phyloP scores from a whole-genome alignment of 2,113 vertebrate genomes.

The Callipepla squamata region DNA sequence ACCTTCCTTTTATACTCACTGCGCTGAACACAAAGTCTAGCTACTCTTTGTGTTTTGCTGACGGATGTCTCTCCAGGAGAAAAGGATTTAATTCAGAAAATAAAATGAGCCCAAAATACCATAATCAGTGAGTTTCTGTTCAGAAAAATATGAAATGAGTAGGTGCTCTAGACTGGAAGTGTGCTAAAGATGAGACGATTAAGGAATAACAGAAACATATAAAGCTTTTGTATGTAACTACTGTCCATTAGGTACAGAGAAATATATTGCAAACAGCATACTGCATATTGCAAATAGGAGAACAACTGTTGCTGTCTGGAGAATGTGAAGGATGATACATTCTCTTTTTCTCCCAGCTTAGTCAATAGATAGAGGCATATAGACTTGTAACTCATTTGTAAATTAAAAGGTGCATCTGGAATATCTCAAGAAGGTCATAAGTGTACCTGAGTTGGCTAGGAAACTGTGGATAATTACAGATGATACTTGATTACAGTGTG shows the following conservation, averaged over 20 bases:
- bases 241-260: background rate
- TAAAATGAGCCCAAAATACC: constrained; percentile 17
- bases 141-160: background rate
- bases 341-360: background rate
- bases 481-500: background rate
- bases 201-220: background rate
- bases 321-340: fast-evolving
- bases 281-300: background rate
- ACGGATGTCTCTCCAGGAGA: background rate
- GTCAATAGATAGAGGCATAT: background rate
- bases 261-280: background rate
- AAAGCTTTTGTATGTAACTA: background rate
- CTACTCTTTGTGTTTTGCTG: background rate
- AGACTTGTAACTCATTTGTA: background rate
- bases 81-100: constrained; percentile 5
- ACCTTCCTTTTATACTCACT: background rate
- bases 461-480: background rate
- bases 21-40: background rate
- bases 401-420: background rate
- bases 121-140: constrained; percentile 6
- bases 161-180: background rate
- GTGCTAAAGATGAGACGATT: background rate
- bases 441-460: background rate
- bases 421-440: background rate
- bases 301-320: background rate